phyloP scores from a whole-genome alignment of 2,113 vertebrate species.

The Mobula hypostoma region DNA sequence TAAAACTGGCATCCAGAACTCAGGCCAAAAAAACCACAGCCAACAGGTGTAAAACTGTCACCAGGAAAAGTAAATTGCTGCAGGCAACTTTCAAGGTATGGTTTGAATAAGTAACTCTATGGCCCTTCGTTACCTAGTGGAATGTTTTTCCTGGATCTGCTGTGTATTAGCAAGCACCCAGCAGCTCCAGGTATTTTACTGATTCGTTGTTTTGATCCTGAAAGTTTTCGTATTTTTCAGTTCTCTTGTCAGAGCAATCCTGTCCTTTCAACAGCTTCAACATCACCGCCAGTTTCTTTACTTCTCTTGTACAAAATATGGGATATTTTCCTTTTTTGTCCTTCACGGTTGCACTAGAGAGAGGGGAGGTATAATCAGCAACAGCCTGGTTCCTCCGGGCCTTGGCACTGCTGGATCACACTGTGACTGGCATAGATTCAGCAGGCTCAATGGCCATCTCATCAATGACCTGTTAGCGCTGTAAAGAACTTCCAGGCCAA shows the following conservation, averaged over 20 bases:
- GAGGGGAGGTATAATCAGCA: too few relatives aligned
- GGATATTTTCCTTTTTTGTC: too few relatives aligned
- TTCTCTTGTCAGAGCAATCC: not conserved
- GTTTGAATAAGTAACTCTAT: accelerated
- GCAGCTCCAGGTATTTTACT: not conserved
- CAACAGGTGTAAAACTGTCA: constrained; percentile 77
- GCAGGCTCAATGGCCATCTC: too few relatives aligned
- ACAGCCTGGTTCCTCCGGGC: too few relatives aligned
- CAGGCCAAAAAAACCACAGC: constrained; percentile 53
- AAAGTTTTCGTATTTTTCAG: not conserved
- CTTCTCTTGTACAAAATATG: not conserved
- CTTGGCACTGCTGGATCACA: too few relatives aligned
- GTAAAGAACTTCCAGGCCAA: not conserved
- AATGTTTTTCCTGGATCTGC: not conserved
- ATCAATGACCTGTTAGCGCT: too few relatives aligned
- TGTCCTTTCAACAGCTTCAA: not conserved
- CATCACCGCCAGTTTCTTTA: not conserved
- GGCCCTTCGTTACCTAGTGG: accelerated
- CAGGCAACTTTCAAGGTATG: constrained; percentile 59
- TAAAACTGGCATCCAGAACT: constrained; percentile 2
- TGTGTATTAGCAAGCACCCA: not conserved
- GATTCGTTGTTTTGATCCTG: not conserved
- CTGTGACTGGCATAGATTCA: too few relatives aligned
- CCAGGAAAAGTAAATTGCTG: constrained; percentile 68
- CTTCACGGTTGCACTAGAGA: too few relatives aligned